phyloP scores from a whole-genome alignment of 2,113 vertebrate species.

The Prolemur simus region DNA sequence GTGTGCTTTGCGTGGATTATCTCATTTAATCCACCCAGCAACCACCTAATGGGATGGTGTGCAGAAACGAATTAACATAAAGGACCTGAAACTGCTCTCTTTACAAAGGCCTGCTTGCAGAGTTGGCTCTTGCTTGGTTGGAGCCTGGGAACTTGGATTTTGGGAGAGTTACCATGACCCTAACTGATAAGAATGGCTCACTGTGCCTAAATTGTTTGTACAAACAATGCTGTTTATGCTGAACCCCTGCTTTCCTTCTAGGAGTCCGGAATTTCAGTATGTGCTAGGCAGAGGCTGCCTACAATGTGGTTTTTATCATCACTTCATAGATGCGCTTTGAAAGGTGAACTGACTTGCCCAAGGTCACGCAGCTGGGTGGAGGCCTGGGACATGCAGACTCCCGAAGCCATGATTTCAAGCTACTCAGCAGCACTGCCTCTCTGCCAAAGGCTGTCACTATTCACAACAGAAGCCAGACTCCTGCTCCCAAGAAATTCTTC shows the following conservation, averaged over 20 bases:
- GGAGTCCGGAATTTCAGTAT: neutral
- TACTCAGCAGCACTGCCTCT: neutral
- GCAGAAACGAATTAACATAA: neutral
- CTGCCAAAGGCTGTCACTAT: neutral
- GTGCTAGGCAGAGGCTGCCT: neutral
- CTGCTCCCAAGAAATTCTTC: constrained; percentile 48
- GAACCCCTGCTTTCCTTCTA: neutral
- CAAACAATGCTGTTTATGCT: neutral
- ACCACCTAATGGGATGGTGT: fast-evolving
- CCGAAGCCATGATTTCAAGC: neutral
- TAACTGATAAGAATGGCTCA: neutral
- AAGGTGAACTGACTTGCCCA: neutral
- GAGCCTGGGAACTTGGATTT: neutral
- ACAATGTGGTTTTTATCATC: neutral
- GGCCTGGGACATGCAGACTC: too few relatives aligned
- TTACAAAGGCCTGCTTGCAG: neutral
- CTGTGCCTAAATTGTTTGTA: neutral
- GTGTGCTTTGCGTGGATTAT: neutral
- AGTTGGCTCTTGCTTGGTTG: neutral
- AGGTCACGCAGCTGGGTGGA: neutral
- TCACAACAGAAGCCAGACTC: constrained; percentile 32
- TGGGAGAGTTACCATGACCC: fast-evolving
- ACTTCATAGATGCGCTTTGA: neutral
- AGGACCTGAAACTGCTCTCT: neutral
- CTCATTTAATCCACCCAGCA: neutral